Evolutionary conservation across 2,888 invertebrate species (phyloP), one percentile per base, ranked within the genome.

Genomic region (Scaptomyza reducta): DNA sequence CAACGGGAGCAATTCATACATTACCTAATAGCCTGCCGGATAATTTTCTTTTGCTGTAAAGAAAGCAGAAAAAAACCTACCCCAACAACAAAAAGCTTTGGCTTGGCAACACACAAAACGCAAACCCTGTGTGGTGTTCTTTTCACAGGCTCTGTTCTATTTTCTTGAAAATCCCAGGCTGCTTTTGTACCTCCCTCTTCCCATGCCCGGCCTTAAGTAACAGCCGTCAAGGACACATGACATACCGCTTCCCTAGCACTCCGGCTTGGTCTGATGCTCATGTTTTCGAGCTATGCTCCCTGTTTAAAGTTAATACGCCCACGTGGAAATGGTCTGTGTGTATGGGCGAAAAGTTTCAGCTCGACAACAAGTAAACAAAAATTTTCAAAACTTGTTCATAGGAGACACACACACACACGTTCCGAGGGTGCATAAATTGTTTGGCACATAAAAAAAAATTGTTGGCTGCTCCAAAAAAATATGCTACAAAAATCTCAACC

Each of bases 111-210:
- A 42, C 29, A 49, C 50, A 74, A 58, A 74, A 55, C 10, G 41
- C 53, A 68, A 58, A 9, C 40, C 35, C 41, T 57, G 51, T 53
- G 56, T 57, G 49, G 18, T 0, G 4, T 33, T 31, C 13, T 46
- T 33, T 31, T 45, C 44, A 29, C 47, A 55, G 64, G 66, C 70
- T 75, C 68, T 67, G 54, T 66, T 72, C 71, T 77, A 74, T 68
- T 73, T 79, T 65, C 74, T 79, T 76, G 77, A 76, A 76, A 84
- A 84, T 82, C 87, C 87, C 87, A 67, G 84, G 81, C 74, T 77
- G 57, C 47, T 54, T 51, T n/a, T 45, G 5, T 16, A 27, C 27
- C 27, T 31, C 11, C 42, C 1, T 2, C 3, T 3, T 18, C 13
- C 47, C 6, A 4, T 13, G 9, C 14, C 45, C 1, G 14, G n/a